A percentile compares a stretch with the other conserved stretches of the same genome.
phyloP scores from a whole-genome alignment of 2,888 invertebrate genomes.

The Lasius fuliginosus region DNA sequence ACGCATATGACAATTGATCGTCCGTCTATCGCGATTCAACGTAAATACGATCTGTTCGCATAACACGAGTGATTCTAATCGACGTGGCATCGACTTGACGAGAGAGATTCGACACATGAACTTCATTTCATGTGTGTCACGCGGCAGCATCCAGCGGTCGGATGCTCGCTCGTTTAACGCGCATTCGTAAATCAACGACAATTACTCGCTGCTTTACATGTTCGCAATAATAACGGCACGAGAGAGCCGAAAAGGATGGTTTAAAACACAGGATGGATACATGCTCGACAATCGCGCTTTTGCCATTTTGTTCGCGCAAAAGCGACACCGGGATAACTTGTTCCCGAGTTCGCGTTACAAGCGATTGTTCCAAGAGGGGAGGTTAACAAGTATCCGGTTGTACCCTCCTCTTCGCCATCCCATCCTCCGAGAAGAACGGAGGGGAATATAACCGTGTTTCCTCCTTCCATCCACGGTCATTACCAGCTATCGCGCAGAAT shows the following conservation, averaged over 20 bases:
- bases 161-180: constrained; percentile 16
- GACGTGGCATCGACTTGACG: constrained; percentile 22
- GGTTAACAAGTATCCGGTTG: constrained; percentile 37
- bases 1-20: background rate
- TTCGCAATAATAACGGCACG: constrained; percentile 23
- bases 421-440: background rate
- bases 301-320: constrained; percentile 25
- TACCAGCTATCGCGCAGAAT: constrained; percentile 40
- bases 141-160: background rate
- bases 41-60: background rate
- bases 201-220: constrained; percentile 11
- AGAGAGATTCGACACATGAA: constrained; percentile 42
- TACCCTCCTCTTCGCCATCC: constrained; percentile 24
- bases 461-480: constrained; percentile 44
- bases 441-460: constrained; percentile 44
- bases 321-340: constrained; percentile 26
- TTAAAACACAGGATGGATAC: constrained; percentile 26
- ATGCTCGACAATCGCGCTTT: constrained; percentile 9
- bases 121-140: background rate
- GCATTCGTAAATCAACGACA: constrained; percentile 47
- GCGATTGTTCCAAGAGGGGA: constrained; percentile 32
- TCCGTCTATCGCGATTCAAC: background rate
- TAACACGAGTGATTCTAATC: constrained; percentile 23
- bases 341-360: constrained; percentile 16
- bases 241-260: background rate